Percentiles rank a stretch among this genome's conserved stretches.
Evolutionary conservation across 2,888 invertebrate species (phyloP).

Genomic region (Zhuqinia jingwanae): DNA sequence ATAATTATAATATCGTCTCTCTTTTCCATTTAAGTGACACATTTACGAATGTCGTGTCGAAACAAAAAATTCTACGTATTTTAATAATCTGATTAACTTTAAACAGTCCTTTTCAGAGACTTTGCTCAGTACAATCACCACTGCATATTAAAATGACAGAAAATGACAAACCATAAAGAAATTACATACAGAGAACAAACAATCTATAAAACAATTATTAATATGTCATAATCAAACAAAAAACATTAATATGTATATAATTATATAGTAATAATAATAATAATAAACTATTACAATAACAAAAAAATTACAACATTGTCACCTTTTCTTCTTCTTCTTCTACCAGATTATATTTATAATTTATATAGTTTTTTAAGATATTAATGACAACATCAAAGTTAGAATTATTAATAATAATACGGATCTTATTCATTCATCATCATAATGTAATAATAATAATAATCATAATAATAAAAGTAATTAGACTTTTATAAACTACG

Average conservation of each 20-base stretch:
- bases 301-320: constrained; percentile 45
- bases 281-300: neutral
- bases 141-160: constrained; percentile 65
- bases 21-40: constrained; percentile 31
- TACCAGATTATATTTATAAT: neutral
- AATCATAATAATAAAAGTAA: constrained; percentile 5
- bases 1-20: constrained; percentile 8
- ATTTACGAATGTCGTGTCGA: neutral
- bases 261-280: neutral
- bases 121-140: constrained; percentile 69
- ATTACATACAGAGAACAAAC: constrained; percentile 20
- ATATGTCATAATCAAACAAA: constrained; percentile 44
- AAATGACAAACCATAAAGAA: constrained; percentile 58
- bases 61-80: constrained; percentile 50
- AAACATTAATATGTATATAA: constrained; percentile 22
- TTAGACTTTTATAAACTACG: constrained; percentile 30
- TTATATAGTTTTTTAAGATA: constrained; percentile 18
- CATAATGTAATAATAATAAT: too few relatives aligned
- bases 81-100: constrained; percentile 66
- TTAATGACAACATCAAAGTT: constrained; percentile 20
- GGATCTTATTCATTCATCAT: too few relatives aligned
- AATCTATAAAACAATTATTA: constrained; percentile 57
- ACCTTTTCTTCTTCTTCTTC: constrained; percentile 4
- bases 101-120: constrained; percentile 54
- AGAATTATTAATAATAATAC: constrained; percentile 53